These are phyloP conservation scores for Anomalospiza imberbis DNA, from an alignment of 2,797 vertebrate species.

Conservation along the genomic window DNA sequence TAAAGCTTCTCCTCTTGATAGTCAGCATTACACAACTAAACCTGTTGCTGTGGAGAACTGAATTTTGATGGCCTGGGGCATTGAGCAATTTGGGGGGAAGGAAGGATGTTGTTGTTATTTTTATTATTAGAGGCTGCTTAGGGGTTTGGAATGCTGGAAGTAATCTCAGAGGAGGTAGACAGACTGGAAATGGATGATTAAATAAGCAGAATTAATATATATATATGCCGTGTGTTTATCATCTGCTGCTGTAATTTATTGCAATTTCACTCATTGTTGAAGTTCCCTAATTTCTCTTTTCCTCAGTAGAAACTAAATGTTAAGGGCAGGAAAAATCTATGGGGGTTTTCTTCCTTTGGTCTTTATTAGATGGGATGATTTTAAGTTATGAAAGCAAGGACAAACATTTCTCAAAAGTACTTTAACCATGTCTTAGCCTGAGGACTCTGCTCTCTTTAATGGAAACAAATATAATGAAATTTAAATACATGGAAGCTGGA, in stretches of 20 bases:
- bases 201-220: constrained; percentile 6
- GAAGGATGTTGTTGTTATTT: not conserved
- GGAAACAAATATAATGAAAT: constrained; percentile 11
- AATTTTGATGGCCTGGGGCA: not conserved
- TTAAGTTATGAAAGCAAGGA: not conserved
- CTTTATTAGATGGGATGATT: not conserved
- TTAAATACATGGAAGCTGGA: not conserved
- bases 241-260: not conserved
- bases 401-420: not conserved
- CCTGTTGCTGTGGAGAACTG: not conserved
- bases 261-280: not conserved
- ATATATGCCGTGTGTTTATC: not conserved
- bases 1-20: not conserved
- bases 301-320: not conserved
- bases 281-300: not conserved
- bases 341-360: not conserved
- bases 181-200: not conserved
- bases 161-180: not conserved
- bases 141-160: not conserved
- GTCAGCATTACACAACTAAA: not conserved
- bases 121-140: not conserved
- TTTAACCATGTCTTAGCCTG: not conserved
- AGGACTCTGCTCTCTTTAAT: not conserved
- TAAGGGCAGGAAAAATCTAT: not conserved
- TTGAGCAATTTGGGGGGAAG: not conserved